These are phyloP conservation scores for Syngnathus floridae DNA, from an alignment of 2,113 vertebrate genomes.

Conservation along the genomic window DNA sequence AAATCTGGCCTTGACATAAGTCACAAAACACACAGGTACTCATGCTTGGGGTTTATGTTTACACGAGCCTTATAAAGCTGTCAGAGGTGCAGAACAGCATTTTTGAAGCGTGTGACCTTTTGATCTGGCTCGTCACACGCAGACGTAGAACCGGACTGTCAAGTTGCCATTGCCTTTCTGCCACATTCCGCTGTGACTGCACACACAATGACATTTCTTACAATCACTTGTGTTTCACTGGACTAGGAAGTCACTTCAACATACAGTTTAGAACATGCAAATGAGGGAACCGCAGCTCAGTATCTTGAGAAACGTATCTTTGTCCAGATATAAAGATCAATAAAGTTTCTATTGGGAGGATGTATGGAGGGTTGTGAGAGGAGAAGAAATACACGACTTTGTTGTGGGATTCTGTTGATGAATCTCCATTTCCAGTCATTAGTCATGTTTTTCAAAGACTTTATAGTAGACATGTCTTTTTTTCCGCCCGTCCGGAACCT, in stretches of 20 bases:
- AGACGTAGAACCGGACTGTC: conserved; percentile 59
- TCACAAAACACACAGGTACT: conserved; percentile 10
- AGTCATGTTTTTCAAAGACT: conserved; percentile 6
- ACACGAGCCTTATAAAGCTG: conserved; percentile 39
- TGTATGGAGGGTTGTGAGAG: not conserved
- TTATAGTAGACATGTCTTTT: not conserved
- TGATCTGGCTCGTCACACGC: conserved; percentile 48
- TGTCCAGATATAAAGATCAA: not conserved
- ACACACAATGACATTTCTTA: conserved; percentile 22
- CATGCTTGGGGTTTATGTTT: conserved; percentile 1
- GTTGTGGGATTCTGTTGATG: conserved; percentile 2
- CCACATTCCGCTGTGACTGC: conserved; percentile 40
- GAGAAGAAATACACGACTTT: not conserved
- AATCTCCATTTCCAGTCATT: not conserved
- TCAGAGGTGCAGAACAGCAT: conserved; percentile 39
- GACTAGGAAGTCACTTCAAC: conserved; percentile 15
- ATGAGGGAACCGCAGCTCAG: not conserved
- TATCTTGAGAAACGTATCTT: not conserved
- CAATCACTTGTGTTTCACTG: conserved; percentile 32
- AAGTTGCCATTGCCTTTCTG: conserved; percentile 48
- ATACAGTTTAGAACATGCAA: not conserved
- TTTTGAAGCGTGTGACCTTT: conserved; percentile 68
- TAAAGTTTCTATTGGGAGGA: too few species aligned
- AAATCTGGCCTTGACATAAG: conserved; percentile 10
- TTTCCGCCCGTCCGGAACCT: not conserved